Conservation (phyloP, 2,888 invertebrate genomes). For the Orgyia antiqua region DNA sequence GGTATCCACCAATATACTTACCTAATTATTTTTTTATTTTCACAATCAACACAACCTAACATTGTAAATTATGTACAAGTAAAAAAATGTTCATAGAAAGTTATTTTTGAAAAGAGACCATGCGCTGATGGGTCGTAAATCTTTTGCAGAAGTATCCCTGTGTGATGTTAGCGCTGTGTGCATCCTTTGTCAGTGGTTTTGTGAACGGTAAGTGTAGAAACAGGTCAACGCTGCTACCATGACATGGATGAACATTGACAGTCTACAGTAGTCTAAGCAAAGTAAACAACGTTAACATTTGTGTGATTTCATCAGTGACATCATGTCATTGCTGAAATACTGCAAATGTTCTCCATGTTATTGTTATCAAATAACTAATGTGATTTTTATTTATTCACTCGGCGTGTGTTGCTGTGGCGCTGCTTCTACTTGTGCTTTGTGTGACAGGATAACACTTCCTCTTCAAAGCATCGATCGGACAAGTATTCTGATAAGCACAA, state of each 20-base stretch:
- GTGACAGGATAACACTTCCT: constrained; percentile 78
- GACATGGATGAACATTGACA: constrained; percentile 47
- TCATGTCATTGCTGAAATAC: constrained; percentile 47
- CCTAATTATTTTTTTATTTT: constrained; percentile 50
- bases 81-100: constrained; percentile 35
- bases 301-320: constrained; percentile 52
- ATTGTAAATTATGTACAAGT: constrained; percentile 24
- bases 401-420: constrained; percentile 79
- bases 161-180: constrained; percentile 83
- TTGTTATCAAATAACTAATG: constrained; percentile 68
- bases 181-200: constrained; percentile 80
- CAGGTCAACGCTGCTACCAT: constrained; percentile 62
- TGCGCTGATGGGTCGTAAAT: constrained; percentile 84
- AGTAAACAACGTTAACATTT: constrained; percentile 48
- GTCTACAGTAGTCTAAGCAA: constrained; percentile 55
- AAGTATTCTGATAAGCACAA: constrained; percentile 76
- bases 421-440: constrained; percentile 80
- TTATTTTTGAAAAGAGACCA: constrained; percentile 56
- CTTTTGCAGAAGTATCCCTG: constrained; percentile 88
- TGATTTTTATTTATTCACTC: constrained; percentile 75
- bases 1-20: constrained; percentile 76
- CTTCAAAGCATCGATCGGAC: constrained; percentile 76
- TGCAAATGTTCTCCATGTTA: constrained; percentile 49
- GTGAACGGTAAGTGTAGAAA: constrained; percentile 82
- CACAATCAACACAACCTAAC: constrained; percentile 36